A percentile compares a stretch with the other conserved stretches of the same genome.
Conservation (phyloP, 2,888 invertebrate species). For the Atethmia centrago region DNA sequence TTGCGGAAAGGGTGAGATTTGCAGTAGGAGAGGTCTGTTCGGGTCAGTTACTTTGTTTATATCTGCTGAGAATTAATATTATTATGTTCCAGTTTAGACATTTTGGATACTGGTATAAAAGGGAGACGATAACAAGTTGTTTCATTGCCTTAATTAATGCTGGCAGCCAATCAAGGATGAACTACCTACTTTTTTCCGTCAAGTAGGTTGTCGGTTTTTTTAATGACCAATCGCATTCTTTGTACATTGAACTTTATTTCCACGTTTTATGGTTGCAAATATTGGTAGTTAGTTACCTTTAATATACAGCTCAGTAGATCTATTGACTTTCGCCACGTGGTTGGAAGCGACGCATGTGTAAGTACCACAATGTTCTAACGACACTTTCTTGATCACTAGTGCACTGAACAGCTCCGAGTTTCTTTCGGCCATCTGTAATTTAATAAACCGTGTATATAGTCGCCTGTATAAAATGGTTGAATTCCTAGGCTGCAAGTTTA, state of each 20-base stretch:
- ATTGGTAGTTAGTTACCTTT: conserved; percentile 86
- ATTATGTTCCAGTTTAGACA: not conserved
- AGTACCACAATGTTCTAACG: conserved; percentile 92
- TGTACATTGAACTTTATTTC: not conserved
- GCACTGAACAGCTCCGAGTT: conserved; percentile 93
- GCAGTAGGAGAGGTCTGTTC: not conserved
- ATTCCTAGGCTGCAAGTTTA: not conserved
- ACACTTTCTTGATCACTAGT: conserved; percentile 93
- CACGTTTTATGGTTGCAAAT: not conserved
- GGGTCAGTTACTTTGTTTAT: not conserved
- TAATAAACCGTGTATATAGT: not conserved
- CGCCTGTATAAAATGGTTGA: not conserved
- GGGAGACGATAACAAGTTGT: not conserved
- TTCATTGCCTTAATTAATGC: not conserved
- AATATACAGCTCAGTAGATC: conserved; percentile 93
- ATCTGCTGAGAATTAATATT: not conserved
- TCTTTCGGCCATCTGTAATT: conserved; percentile 91
- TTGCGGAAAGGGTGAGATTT: not conserved
- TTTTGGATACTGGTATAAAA: not conserved
- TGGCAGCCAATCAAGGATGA: not conserved
- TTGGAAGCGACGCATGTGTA: conserved; percentile 94
- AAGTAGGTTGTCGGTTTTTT: no score
- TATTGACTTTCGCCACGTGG: conserved; percentile 93
- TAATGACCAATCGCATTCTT: not conserved
- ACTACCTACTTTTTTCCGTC: no score